These are phyloP conservation scores for Callinectes sapidus DNA, from an alignment of 2,888 invertebrate species.

Conservation along the genomic window DNA sequence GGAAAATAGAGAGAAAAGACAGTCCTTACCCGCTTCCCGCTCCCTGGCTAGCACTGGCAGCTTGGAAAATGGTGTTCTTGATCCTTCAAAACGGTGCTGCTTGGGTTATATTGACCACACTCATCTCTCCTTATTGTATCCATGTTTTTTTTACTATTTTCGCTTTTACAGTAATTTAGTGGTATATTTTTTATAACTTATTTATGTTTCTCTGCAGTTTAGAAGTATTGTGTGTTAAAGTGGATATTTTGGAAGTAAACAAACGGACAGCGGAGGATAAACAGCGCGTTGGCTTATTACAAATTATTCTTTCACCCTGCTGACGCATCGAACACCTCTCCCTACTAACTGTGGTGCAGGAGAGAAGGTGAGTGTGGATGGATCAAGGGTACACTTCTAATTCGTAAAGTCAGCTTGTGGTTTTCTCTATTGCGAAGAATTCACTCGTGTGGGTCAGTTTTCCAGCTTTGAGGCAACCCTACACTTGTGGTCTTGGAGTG, in stretches of 20 bases:
- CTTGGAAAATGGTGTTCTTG: no score
- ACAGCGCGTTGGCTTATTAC: background rate
- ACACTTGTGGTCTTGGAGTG: background rate
- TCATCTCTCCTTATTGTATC: no score
- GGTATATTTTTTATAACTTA: background rate
- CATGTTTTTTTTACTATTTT: no score
- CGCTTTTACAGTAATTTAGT: no score
- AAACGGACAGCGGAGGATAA: conserved; percentile 4
- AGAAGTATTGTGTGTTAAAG: background rate
- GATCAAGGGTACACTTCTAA: background rate
- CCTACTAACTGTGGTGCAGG: background rate
- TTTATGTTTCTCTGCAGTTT: background rate
- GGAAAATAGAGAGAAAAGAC: no score
- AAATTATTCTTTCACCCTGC: background rate
- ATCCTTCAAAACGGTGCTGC: no score
- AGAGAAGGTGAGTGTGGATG: background rate
- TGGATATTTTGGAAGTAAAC: background rate
- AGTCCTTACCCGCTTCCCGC: no score
- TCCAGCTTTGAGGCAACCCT: background rate
- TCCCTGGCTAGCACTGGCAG: no score
- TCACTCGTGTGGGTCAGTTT: background rate
- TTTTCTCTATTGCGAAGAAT: background rate
- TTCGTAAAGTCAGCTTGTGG: background rate
- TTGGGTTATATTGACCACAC: no score
- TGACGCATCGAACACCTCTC: background rate